Evolutionary conservation across 2,113 vertebrate species (phyloP).

Genomic region (Crotalus horridus): DNA sequence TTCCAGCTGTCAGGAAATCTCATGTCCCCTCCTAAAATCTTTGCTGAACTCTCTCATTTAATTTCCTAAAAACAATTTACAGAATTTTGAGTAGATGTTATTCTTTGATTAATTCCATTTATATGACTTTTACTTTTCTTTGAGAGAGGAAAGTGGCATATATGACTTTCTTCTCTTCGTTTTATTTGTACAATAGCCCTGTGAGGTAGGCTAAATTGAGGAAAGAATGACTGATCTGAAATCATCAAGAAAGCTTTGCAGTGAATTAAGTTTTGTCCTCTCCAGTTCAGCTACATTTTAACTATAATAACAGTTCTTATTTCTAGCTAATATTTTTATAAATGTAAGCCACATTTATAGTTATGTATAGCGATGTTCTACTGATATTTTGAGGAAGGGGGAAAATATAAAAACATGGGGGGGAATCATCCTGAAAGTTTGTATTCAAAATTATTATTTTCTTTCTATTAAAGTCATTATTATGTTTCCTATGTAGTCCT

Average conservation of each 20-base stretch:
- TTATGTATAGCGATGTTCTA: background rate
- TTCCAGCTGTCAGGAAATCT: background rate
- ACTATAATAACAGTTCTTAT: background rate
- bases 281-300: background rate
- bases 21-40: background rate
- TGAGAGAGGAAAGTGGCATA: background rate
- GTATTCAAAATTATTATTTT: background rate
- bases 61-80: background rate
- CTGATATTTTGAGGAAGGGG: background rate
- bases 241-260: background rate
- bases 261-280: background rate
- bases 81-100: background rate
- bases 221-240: background rate
- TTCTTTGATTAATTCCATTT: background rate
- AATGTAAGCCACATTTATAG: background rate
- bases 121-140: background rate
- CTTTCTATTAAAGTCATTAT: background rate
- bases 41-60: background rate
- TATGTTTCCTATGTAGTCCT: background rate
- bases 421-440: background rate
- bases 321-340: background rate
- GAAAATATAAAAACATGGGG: background rate
- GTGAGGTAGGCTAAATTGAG: background rate
- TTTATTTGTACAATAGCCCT: background rate
- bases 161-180: background rate